Conservation (phyloP, 92 coral and sea anemone species). For the Zoanthus gigantus region DNA sequence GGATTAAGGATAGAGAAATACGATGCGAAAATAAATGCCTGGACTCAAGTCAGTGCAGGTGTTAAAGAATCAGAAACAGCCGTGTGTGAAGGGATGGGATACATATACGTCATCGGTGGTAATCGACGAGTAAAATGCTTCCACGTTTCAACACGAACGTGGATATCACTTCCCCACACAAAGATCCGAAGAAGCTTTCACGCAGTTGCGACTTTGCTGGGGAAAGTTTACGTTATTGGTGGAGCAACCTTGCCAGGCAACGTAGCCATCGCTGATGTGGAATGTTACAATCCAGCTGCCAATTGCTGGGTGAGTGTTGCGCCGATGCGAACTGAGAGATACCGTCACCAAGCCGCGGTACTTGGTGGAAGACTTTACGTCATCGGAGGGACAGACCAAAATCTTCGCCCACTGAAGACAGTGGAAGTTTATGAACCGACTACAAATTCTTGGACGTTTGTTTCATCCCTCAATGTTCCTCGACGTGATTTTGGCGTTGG, state of each 20-base stretch:
- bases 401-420: constrained; percentile 56
- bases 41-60: constrained; percentile 82
- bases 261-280: constrained; percentile 69
- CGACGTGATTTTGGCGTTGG: constrained; percentile 81
- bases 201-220: constrained; percentile 67
- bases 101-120: constrained; percentile 80
- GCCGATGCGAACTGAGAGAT: constrained; percentile 74
- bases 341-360: constrained; percentile 70
- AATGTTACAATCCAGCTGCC: constrained; percentile 75
- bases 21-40: constrained; percentile 69
- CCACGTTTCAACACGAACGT: constrained; percentile 60
- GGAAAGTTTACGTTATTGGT: constrained; percentile 77
- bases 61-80: constrained; percentile 70
- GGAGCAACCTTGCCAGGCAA: constrained; percentile 85
- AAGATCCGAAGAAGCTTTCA: constrained; percentile 83
- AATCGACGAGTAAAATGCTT: constrained; percentile 80
- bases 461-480: constrained; percentile 66
- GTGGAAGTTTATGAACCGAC: constrained; percentile 69
- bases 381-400: constrained; percentile 76
- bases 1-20: constrained; percentile 79
- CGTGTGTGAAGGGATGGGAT: constrained; percentile 74
- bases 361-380: constrained; percentile 61
- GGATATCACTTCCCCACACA: constrained; percentile 77
- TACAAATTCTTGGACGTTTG: constrained; percentile 65
- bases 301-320: constrained; percentile 72